Evolutionary conservation across 2,113 vertebrate species (phyloP).

Genomic region (Odontophorus gujanensis): DNA sequence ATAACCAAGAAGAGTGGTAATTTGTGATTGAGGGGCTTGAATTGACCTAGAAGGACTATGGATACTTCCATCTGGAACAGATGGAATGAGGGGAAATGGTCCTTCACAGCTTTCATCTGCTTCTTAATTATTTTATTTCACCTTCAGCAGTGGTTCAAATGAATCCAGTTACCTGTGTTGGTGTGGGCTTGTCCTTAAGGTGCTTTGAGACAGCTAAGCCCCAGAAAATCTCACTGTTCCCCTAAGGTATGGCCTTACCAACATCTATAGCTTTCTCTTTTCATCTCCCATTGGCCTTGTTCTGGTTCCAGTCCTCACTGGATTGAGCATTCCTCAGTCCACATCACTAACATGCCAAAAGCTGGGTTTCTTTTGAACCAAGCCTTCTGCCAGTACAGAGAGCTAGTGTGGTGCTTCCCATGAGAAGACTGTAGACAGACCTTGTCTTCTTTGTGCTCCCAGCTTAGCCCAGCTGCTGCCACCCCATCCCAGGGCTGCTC

Average conservation of each 20-base stretch:
- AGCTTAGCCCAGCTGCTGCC: background rate
- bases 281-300: background rate
- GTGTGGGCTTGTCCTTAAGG: background rate
- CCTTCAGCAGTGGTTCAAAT: background rate
- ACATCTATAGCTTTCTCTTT: background rate
- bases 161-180: background rate
- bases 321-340: background rate
- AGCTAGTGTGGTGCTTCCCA: background rate
- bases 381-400: background rate
- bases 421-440: background rate
- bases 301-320: background rate
- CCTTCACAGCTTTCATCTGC: background rate
- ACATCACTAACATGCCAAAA: background rate
- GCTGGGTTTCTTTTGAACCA: background rate
- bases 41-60: background rate
- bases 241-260: background rate
- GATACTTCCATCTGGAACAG: background rate
- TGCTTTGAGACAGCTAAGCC: background rate
- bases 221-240: background rate
- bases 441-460: background rate
- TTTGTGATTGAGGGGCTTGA: background rate
- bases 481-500: background rate
- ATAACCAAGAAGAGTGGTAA: background rate
- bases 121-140: background rate
- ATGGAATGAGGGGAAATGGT: background rate